These are phyloP conservation scores for Diachasmimorpha longicaudata DNA, from an alignment of 1,140 invertebrate genomes.

Conservation along the genomic window DNA sequence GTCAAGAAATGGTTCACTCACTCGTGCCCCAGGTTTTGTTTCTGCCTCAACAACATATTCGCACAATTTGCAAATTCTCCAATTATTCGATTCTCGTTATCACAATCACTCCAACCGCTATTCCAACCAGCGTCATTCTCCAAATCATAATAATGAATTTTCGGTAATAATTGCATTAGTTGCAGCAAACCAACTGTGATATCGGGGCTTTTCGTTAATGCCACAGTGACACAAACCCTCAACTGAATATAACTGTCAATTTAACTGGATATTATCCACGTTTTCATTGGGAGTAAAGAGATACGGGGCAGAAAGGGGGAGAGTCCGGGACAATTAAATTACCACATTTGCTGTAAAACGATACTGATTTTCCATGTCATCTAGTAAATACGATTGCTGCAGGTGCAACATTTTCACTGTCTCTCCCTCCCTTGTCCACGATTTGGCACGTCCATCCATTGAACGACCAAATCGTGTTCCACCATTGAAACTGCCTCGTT, in stretches of 20 bases:
- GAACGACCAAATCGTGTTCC: conserved; percentile 22
- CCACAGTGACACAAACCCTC: neutral
- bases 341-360: neutral
- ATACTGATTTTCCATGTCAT: neutral
- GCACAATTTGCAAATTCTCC: too few relatives aligned
- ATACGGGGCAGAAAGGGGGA: neutral
- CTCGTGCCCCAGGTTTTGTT: neutral
- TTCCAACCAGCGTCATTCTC: too few relatives aligned
- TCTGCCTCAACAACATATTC: neutral
- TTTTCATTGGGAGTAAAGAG: neutral
- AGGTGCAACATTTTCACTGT: conserved; percentile 4
- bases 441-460: conserved; percentile 14
- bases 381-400: conserved; percentile 8
- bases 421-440: too few relatives aligned
- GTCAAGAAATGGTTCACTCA: conserved; percentile 8
- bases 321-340: neutral
- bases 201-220: neutral
- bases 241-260: neutral
- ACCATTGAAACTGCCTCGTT: conserved; percentile 13
- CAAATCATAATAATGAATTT: neutral
- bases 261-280: neutral
- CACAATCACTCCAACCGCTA: too few relatives aligned
- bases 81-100: too few relatives aligned
- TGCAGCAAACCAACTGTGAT: neutral
- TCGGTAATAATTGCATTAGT: neutral